Evolutionary conservation across 2,888 invertebrate genomes (phyloP).

Genomic region (Tinea pellionella): DNA sequence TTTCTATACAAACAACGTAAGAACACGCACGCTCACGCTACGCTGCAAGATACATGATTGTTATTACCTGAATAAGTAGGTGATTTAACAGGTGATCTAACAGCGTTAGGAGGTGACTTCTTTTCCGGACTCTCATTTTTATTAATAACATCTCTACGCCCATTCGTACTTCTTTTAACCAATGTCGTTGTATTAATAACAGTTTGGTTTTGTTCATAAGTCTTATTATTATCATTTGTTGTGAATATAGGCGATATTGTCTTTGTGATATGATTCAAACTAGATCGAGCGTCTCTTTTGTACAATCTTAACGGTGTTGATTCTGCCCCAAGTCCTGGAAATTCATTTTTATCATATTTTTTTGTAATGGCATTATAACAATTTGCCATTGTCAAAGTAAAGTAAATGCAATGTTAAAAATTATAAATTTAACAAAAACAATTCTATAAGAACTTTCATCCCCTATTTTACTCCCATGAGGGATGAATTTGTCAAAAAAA

Average conservation of each 20-base stretch:
- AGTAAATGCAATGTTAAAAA: no score
- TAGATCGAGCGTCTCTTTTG: conserved; percentile 32
- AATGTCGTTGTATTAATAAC: conserved; percentile 49
- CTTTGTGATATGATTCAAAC: conserved; percentile 41
- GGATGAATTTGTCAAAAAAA: no score
- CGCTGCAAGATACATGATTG: no score
- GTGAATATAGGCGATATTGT: conserved; percentile 57
- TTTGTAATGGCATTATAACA: no score
- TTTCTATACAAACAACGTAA: no score
- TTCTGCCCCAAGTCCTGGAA: conserved; percentile 24
- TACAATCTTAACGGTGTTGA: conserved; percentile 49
- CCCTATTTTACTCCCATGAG: no score
- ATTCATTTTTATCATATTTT: no score
- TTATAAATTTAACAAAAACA: no score
- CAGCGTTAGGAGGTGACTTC: conserved; percentile 23
- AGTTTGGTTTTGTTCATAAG: conserved; percentile 20
- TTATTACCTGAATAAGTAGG: conserved; percentile 31
- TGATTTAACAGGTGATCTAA: conserved; percentile 21
- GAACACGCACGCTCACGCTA: no score
- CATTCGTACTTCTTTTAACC: conserved; percentile 28
- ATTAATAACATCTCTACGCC: conserved; percentile 45
- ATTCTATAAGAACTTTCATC: no score
- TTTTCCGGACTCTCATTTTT: conserved; percentile 36
- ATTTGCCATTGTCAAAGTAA: no score
- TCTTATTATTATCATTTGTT: conserved; percentile 17